phyloP scores from a whole-genome alignment of 2,888 invertebrate species.

The Macrosiphum euphorbiae region DNA sequence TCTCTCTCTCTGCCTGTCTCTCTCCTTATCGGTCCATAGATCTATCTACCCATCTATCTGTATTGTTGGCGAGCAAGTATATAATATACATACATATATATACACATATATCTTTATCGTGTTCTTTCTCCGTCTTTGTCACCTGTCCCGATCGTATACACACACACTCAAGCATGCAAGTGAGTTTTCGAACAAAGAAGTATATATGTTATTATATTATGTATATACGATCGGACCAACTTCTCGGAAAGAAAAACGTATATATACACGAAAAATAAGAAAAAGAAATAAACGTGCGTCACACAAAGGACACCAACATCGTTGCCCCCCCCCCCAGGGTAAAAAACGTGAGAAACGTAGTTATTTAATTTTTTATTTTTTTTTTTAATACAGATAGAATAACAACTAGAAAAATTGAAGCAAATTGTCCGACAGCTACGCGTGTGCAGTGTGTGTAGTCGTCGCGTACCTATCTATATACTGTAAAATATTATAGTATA shows the following conservation, averaged over 20 bases:
- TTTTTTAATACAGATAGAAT: background rate
- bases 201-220: background rate
- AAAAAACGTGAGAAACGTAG: slow-evolving; percentile 52
- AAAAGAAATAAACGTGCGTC: slow-evolving; percentile 57
- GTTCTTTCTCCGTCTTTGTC: slow-evolving; percentile 46
- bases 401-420: slow-evolving; percentile 52
- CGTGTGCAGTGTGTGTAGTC: slow-evolving; percentile 11
- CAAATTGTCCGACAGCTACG: slow-evolving; percentile 34
- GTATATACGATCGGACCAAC: slow-evolving; percentile 31
- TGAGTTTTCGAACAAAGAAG: slow-evolving; percentile 23
- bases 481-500: background rate
- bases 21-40: background rate
- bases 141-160: slow-evolving; percentile 51
- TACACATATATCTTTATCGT: background rate
- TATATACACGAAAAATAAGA: slow-evolving; percentile 14
- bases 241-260: slow-evolving; percentile 50
- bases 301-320: slow-evolving; percentile 43
- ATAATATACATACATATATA: background rate
- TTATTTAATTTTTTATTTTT: slow-evolving; percentile 41
- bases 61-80: background rate
- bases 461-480: background rate
- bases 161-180: slow-evolving; percentile 14
- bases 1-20: background rate
- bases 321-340: background rate
- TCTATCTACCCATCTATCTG: background rate